A percentile compares a stretch with the other conserved stretches of the same genome.
These are phyloP conservation scores for Pantherophis vulpinus DNA, from an alignment of 2,797 vertebrate species.

Conservation along the genomic window DNA sequence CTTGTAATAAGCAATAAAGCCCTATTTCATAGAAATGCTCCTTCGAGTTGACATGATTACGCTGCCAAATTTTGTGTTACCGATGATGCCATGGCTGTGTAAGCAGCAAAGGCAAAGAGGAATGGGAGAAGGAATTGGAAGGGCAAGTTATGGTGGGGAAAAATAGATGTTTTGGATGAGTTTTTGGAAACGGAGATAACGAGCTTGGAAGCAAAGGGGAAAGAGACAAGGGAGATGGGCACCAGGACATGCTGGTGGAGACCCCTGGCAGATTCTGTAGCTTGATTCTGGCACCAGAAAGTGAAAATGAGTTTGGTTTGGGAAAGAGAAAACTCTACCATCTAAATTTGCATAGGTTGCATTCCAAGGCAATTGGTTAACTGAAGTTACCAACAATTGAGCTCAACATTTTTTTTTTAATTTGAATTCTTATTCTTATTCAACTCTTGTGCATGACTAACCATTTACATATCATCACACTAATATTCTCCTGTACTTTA, in stretches of 20 bases:
- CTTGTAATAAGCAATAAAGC: conserved; percentile 56
- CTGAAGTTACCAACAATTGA: neutral
- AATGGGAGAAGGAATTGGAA: conserved; percentile 54
- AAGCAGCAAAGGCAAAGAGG: conserved; percentile 45
- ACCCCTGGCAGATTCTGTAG: neutral
- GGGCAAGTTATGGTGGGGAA: conserved; percentile 3
- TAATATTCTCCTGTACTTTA: too few species aligned
- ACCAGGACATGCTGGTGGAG: neutral
- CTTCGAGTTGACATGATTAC: conserved; percentile 55
- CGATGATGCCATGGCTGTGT: conserved; percentile 7
- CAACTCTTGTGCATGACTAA: too few species aligned
- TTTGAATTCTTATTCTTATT: too few species aligned
- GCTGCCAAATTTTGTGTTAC: conserved; percentile 45
- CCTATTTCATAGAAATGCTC: conserved; percentile 57
- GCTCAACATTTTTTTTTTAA: neutral
- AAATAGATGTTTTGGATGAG: conserved; percentile 42
- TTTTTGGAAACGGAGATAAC: conserved; percentile 53
- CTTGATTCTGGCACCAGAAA: neutral
- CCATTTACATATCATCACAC: too few species aligned
- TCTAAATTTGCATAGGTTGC: neutral
- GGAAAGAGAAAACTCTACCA: neutral
- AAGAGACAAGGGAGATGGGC: conserved; percentile 14
- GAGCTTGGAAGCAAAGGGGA: conserved; percentile 30
- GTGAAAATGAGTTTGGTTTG: neutral
- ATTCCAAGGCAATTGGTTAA: neutral